Evolutionary conservation across 92 coral and sea anemone genomes (phyloP).

Genomic region (Porites cylindrica): DNA sequence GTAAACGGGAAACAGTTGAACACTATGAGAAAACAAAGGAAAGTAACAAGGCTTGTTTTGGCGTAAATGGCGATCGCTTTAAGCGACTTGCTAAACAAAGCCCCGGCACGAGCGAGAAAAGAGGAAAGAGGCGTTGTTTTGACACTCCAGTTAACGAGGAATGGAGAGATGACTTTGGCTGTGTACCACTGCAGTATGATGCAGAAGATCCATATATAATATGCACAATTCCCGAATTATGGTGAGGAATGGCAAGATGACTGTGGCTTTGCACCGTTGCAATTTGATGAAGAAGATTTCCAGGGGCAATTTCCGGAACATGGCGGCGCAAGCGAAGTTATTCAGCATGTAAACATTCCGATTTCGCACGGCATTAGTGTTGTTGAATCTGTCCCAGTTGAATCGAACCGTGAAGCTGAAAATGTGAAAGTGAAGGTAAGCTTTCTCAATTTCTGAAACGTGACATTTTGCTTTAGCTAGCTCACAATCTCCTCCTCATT

Average conservation of each 20-base stretch:
- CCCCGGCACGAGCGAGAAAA: constrained; percentile 34
- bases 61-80: constrained; percentile 24
- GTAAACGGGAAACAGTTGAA: constrained; percentile 31
- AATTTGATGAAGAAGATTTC: constrained; percentile 30
- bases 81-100: constrained; percentile 36
- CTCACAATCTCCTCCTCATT: constrained; percentile 19
- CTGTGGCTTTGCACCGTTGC: constrained; percentile 34
- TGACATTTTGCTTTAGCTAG: constrained; percentile 26
- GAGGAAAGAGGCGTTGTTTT: constrained; percentile 27
- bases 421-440: constrained; percentile 28
- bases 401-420: constrained; percentile 28
- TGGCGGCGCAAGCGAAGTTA: constrained; percentile 27
- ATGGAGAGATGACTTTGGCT: neutral
- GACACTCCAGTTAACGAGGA: constrained; percentile 28
- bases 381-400: constrained; percentile 32
- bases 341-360: constrained; percentile 18
- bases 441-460: constrained; percentile 30
- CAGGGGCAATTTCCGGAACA: constrained; percentile 27
- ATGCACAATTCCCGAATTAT: neutral
- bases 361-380: constrained; percentile 17
- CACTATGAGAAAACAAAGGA: constrained; percentile 32
- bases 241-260: constrained; percentile 14
- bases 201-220: neutral
- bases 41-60: constrained; percentile 33
- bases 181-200: neutral